phyloP scores from a whole-genome alignment of 2,888 invertebrate genomes.

The Hirtodrosophila trivittata region DNA sequence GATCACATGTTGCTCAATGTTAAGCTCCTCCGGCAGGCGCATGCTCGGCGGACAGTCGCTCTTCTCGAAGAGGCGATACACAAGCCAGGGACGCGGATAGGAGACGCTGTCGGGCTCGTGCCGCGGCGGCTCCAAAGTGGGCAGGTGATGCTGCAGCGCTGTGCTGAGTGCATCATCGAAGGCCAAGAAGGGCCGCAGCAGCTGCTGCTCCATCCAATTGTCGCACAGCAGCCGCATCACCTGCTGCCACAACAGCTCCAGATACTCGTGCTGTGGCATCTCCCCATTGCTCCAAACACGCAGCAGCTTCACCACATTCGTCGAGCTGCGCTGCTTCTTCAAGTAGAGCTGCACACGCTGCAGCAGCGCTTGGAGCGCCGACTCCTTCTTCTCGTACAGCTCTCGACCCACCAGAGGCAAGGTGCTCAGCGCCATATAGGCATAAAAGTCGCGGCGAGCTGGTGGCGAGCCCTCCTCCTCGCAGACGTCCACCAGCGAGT shows the following conservation, averaged over 20 bases:
- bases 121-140: conserved; percentile 77
- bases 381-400: conserved; percentile 96
- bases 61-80: conserved; percentile 98
- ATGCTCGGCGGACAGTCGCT: conserved; percentile 95
- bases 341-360: conserved; percentile 95
- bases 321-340: conserved; percentile 94
- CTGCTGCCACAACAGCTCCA: conserved; percentile 98
- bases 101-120: conserved; percentile 86
- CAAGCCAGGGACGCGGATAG: conserved; percentile 96
- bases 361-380: conserved; percentile 93
- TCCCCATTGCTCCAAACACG: conserved; percentile 96
- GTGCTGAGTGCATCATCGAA: conserved; percentile 97
- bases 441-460: conserved; percentile 91
- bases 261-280: conserved; percentile 94
- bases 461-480: conserved; percentile 97
- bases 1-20: conserved; percentile 97
- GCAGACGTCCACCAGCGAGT: conserved; percentile 93
- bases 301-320: conserved; percentile 91
- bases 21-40: conserved; percentile 97
- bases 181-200: conserved; percentile 95
- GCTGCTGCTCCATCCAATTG: conserved; percentile 98
- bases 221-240: conserved; percentile 94
- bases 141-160: conserved; percentile 96
- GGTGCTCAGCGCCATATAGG: conserved; percentile 94
- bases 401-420: conserved; percentile 98